These are phyloP conservation scores for Zelostemma sp. DNA, from an alignment of 1,140 invertebrate species.

Conservation along the genomic window DNA sequence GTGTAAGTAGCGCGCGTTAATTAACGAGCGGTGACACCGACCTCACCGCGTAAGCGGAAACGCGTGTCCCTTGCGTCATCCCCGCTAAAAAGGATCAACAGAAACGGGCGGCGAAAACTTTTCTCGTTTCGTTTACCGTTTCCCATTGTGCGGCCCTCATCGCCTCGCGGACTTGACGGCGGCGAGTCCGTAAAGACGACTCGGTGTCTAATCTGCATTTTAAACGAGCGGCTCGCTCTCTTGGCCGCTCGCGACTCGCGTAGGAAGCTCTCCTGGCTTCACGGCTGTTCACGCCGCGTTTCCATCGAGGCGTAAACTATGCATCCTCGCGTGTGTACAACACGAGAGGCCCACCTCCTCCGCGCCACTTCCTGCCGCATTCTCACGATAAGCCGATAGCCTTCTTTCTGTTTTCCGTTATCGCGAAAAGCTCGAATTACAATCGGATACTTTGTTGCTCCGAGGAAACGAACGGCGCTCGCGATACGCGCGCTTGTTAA, in stretches of 20 bases:
- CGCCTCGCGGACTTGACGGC: slow-evolving; percentile 22
- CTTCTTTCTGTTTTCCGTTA: background rate
- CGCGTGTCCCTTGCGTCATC: slow-evolving; percentile 19
- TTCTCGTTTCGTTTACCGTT: slow-evolving; percentile 35
- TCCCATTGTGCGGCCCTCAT: slow-evolving; percentile 30
- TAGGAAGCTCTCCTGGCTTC: slow-evolving; percentile 24
- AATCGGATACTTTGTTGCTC: too few relatives aligned
- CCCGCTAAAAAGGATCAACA: slow-evolving; percentile 10
- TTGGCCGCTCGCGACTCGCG: background rate
- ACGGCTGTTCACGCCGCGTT: slow-evolving; percentile 42
- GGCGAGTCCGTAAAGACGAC: slow-evolving; percentile 37
- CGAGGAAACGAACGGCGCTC: too few relatives aligned
- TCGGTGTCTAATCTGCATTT: slow-evolving; percentile 57
- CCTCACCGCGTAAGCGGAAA: slow-evolving; percentile 26
- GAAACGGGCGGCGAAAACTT: slow-evolving; percentile 26
- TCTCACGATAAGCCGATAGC: slow-evolving; percentile 24
- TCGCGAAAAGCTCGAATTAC: background rate
- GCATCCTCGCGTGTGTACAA: slow-evolving; percentile 26
- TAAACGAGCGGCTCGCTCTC: slow-evolving; percentile 46
- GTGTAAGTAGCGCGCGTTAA: slow-evolving; percentile 20
- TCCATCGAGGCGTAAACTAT: slow-evolving; percentile 47
- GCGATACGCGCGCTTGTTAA: too few relatives aligned
- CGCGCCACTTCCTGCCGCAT: slow-evolving; percentile 29
- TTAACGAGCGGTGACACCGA: slow-evolving; percentile 16
- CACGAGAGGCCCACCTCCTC: slow-evolving; percentile 3